Conservation (phyloP, 2,113 vertebrate species). For the Cheilinus undulatus region DNA sequence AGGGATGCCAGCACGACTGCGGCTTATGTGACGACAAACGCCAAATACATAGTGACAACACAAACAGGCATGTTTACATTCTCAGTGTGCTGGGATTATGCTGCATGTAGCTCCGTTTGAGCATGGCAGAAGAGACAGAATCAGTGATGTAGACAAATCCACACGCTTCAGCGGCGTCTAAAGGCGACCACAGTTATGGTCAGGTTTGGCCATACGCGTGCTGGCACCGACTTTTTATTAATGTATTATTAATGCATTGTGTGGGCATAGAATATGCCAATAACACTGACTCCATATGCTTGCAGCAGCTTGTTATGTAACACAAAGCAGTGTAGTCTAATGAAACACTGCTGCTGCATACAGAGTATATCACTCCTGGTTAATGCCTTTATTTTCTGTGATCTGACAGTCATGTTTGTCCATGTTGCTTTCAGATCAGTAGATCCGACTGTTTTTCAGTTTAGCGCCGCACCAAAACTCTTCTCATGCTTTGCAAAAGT, state of each 20-base stretch:
- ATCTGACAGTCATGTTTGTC: no score
- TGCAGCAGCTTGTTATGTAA: conserved; percentile 27
- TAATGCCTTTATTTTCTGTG: no score
- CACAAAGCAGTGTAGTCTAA: neutral
- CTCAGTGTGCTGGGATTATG: neutral
- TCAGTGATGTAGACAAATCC: neutral
- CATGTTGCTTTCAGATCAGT: no score
- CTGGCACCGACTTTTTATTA: neutral
- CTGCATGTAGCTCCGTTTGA: neutral
- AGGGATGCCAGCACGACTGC: conserved; percentile 21
- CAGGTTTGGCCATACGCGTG: neutral
- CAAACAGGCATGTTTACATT: neutral
- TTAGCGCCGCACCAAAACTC: no score
- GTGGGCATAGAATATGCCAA: conserved; percentile 16
- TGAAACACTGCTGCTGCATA: no score
- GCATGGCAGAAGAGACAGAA: neutral
- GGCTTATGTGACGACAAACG: conserved; percentile 13
- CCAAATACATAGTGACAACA: neutral
- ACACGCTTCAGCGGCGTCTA: neutral
- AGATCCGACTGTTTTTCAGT: no score
- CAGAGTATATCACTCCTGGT: no score
- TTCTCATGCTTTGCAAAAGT: no score
- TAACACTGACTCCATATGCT: conserved; percentile 8
- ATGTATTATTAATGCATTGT: neutral
- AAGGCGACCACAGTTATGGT: neutral